These are phyloP conservation scores for Sebastes reedi DNA, from an alignment of 2,797 vertebrate species.

Conservation along the genomic window DNA sequence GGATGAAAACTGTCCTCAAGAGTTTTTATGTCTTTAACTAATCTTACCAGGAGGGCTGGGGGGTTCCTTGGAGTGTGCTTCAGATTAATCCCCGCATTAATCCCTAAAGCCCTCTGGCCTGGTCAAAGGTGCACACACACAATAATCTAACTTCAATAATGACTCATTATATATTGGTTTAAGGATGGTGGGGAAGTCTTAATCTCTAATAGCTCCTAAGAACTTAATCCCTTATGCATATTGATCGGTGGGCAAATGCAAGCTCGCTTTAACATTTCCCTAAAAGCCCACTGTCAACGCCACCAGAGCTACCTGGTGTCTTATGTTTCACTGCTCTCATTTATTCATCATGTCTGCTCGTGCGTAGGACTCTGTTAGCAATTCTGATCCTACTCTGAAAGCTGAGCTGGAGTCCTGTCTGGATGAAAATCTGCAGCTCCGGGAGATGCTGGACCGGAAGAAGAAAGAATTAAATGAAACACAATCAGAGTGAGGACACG, in stretches of 20 bases:
- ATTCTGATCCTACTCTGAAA: conserved; percentile 77
- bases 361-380: conserved; percentile 66
- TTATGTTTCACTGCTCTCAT: conserved; percentile 64
- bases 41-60: conserved; percentile 38
- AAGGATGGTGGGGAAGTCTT: conserved; percentile 59
- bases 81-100: conserved; percentile 74
- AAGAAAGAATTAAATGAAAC: conserved; percentile 86
- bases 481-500: conserved; percentile 86
- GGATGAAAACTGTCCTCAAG: conserved; percentile 7
- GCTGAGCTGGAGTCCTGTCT: conserved; percentile 84
- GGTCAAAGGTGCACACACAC: conserved; percentile 58
- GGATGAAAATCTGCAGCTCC: conserved; percentile 87
- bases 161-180: conserved; percentile 64
- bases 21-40: conserved; percentile 31
- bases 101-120: conserved; percentile 59
- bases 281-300: conserved; percentile 51
- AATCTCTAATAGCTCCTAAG: conserved; percentile 68
- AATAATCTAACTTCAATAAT: conserved; percentile 60
- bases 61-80: conserved; percentile 50
- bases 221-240: conserved; percentile 66
- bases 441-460: conserved; percentile 84
- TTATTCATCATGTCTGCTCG: conserved; percentile 66
- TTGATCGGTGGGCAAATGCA: conserved; percentile 48
- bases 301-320: conserved; percentile 33
- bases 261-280: conserved; percentile 39